Conservation (phyloP, 1,140 invertebrate species). For the Drosophila obscura region DNA sequence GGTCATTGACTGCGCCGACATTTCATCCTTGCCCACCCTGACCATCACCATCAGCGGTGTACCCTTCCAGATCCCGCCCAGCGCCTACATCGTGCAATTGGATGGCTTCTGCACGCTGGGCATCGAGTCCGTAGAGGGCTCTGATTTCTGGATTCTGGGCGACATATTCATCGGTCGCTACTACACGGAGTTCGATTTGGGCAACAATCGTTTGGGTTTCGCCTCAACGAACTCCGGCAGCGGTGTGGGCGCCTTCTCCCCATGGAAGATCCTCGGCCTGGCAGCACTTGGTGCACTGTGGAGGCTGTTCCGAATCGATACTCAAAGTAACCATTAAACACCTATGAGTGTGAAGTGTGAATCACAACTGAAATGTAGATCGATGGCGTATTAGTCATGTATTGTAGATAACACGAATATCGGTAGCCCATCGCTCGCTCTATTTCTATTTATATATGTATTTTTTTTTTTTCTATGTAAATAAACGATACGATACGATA, state of each 20-base stretch:
- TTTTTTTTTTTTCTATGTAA: too few species aligned
- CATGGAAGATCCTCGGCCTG: neutral
- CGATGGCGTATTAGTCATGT: too few species aligned
- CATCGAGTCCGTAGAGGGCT: constrained; percentile 41
- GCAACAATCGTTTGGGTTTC: constrained; percentile 88
- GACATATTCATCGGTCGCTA: constrained; percentile 89
- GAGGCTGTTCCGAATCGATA: neutral
- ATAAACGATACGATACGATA: too few species aligned
- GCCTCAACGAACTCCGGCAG: constrained; percentile 53
- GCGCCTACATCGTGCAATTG: constrained; percentile 50
- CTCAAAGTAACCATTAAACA: neutral
- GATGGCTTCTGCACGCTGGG: constrained; percentile 37
- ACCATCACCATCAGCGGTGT: constrained; percentile 48
- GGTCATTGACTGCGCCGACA: constrained; percentile 37
- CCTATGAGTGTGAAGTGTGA: too few species aligned
- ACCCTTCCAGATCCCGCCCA: constrained; percentile 45
- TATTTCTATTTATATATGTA: too few species aligned
- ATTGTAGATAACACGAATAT: too few species aligned
- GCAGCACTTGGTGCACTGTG: neutral
- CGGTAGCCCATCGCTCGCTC: too few species aligned
- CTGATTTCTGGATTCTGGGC: constrained; percentile 74
- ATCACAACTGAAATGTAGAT: too few species aligned
- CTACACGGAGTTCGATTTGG: constrained; percentile 90
- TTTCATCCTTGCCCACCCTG: constrained; percentile 37
- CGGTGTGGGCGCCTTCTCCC: neutral